phyloP scores from a whole-genome alignment of 1,140 invertebrate genomes.

The Drosophila saltans region DNA sequence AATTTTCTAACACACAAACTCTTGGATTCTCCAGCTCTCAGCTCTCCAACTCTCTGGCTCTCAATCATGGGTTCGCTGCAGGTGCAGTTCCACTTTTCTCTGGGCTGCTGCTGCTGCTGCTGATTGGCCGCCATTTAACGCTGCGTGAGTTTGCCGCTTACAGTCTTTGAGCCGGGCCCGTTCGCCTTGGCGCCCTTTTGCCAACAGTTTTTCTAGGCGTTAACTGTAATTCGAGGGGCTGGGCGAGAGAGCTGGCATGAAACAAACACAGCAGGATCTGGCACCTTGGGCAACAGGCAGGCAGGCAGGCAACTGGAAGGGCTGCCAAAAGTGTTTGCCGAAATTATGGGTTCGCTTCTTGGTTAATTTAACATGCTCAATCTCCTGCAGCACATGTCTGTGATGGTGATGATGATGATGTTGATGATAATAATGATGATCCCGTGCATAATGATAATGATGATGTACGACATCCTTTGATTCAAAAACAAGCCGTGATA shows the following conservation, averaged over 20 bases:
- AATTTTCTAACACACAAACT: slow-evolving; percentile 66
- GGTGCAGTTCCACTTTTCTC: slow-evolving; percentile 48
- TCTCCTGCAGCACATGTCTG: slow-evolving; percentile 31
- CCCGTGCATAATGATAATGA: slow-evolving; percentile 21
- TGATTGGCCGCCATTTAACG: slow-evolving; percentile 76
- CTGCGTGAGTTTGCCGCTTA: slow-evolving; percentile 64
- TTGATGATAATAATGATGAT: slow-evolving; percentile 27
- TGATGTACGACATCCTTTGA: slow-evolving; percentile 50
- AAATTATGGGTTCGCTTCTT: slow-evolving; percentile 75
- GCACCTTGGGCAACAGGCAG: slow-evolving; percentile 54
- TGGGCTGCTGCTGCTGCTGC: slow-evolving; percentile 18
- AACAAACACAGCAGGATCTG: slow-evolving; percentile 73
- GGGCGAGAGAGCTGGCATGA: slow-evolving; percentile 28
- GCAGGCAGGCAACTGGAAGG: slow-evolving; percentile 25
- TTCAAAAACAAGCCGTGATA: slow-evolving; percentile 48
- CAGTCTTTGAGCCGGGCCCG: slow-evolving; percentile 2
- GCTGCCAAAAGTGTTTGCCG: slow-evolving; percentile 59
- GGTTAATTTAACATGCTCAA: slow-evolving; percentile 72
- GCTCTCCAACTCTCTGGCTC: not conserved
- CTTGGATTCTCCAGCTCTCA: no score
- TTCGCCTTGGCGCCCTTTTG: slow-evolving; percentile 47
- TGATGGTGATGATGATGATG: slow-evolving; percentile 27
- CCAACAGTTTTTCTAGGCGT: slow-evolving; percentile 69
- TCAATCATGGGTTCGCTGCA: slow-evolving; percentile 44
- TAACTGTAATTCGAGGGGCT: slow-evolving; percentile 64